phyloP scores from a whole-genome alignment of 1,140 invertebrate species.

The Diabrotica undecimpunctata region DNA sequence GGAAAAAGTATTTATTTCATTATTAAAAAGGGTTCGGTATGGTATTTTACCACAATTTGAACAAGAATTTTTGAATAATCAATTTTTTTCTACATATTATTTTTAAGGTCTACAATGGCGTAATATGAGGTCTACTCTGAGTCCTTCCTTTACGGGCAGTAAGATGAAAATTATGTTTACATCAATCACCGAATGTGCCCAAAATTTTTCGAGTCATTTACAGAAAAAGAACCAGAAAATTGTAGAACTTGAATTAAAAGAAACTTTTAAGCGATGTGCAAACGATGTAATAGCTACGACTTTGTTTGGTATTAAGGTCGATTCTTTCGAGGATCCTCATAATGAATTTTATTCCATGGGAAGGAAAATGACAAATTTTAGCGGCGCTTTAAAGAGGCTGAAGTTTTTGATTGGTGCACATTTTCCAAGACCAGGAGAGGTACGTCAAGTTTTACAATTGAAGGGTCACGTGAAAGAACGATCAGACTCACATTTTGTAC shows the following conservation, averaged over 20 bases:
- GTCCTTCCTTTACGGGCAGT: constrained; percentile 48
- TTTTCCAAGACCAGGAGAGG: too few species aligned
- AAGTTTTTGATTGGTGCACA: too few species aligned
- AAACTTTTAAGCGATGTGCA: constrained; percentile 38
- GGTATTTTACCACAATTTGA: too few species aligned
- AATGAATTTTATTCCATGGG: constrained; percentile 41
- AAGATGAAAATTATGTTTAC: constrained; percentile 48
- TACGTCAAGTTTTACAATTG: too few species aligned
- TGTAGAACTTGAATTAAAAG: constrained; percentile 40
- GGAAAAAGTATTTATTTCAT: too few species aligned
- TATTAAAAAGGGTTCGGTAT: too few species aligned
- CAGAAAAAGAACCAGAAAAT: constrained; percentile 18
- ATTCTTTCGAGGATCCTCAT: too few species aligned
- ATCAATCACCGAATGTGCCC: constrained; percentile 41
- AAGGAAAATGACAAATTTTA: too few species aligned
- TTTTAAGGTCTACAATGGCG: constrained; percentile 51
- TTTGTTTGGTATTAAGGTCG: constrained; percentile 44
- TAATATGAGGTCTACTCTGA: constrained; percentile 44
- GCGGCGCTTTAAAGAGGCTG: constrained; percentile 33
- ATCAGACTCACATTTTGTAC: too few species aligned
- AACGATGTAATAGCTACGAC: constrained; percentile 44
- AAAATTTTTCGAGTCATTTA: constrained; percentile 33
- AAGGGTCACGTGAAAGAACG: too few species aligned
- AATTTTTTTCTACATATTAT: too few species aligned
- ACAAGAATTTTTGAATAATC: neutral